A percentile compares a stretch with the other conserved stretches of the same genome.
Conservation (phyloP, 2,113 vertebrate genomes). For the Anthoscopus minutus region DNA sequence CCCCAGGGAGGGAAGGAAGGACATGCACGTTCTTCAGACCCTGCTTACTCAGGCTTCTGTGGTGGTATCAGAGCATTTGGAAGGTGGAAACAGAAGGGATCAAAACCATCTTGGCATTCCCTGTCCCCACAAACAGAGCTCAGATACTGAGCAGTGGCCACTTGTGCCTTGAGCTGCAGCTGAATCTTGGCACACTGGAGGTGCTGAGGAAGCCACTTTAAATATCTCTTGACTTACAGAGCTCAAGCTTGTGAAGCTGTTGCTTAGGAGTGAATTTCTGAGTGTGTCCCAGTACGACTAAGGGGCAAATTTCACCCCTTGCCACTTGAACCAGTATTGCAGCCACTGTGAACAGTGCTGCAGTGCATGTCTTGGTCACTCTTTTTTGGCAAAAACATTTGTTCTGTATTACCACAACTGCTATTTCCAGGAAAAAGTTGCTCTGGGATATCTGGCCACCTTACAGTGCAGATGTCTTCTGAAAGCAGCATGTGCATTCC, state of each 20-base stretch:
- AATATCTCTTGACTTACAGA: not conserved
- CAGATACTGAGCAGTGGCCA: not conserved
- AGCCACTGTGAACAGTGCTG: not conserved
- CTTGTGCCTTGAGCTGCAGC: not conserved
- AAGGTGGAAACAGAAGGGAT: not conserved
- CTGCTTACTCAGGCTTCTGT: not conserved
- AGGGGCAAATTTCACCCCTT: not conserved
- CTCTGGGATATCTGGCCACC: slow-evolving; percentile 2
- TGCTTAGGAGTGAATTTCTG: not conserved
- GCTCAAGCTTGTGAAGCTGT: not conserved
- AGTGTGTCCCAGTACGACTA: not conserved
- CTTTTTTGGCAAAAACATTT: not conserved
- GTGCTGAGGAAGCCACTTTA: not conserved
- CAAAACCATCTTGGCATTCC: not conserved
- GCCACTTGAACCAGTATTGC: not conserved
- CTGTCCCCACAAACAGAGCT: not conserved
- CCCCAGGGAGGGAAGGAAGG: not conserved
- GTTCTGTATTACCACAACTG: not conserved
- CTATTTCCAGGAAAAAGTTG: slow-evolving; percentile 15
- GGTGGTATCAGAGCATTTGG: not conserved
- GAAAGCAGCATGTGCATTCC: not conserved
- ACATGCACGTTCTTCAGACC: not conserved
- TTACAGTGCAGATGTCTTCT: not conserved
- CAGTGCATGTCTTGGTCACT: not conserved
- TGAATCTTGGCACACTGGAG: not conserved